phyloP scores from a whole-genome alignment of 2,888 invertebrate species.

The Drosophila subquinaria region DNA sequence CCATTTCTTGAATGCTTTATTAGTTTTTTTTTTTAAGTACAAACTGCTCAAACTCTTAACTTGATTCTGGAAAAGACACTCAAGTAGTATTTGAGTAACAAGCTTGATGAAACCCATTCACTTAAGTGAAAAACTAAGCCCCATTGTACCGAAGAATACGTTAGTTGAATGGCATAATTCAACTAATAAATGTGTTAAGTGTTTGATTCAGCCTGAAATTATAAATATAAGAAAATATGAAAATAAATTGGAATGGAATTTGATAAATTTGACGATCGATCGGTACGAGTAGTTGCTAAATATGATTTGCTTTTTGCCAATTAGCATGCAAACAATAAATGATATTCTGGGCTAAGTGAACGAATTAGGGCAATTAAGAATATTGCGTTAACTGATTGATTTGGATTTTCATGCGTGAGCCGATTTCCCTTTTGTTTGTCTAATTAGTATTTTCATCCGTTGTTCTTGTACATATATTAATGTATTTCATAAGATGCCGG shows the following conservation, averaged over 20 bases:
- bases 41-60: neutral
- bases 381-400: constrained; percentile 71
- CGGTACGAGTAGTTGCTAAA: neutral
- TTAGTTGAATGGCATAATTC: neutral
- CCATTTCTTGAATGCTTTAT: neutral
- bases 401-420: constrained; percentile 44
- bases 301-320: constrained; percentile 29
- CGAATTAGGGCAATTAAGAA: constrained; percentile 65
- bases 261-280: neutral
- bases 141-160: neutral
- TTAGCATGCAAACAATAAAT: constrained; percentile 52
- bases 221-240: neutral
- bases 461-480: constrained; percentile 54
- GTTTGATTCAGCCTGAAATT: neutral
- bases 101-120: constrained; percentile 18
- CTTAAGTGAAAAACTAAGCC: constrained; percentile 2
- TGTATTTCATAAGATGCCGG: constrained; percentile 67
- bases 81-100: constrained; percentile 5
- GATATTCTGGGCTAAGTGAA: constrained; percentile 46
- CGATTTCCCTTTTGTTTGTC: constrained; percentile 50
- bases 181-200: neutral
- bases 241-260: neutral
- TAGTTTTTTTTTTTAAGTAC: neutral
- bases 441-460: constrained; percentile 52
- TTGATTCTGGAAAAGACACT: neutral